Evolutionary conservation across 2,888 invertebrate genomes (phyloP).

Genomic region (Unio pictorum): DNA sequence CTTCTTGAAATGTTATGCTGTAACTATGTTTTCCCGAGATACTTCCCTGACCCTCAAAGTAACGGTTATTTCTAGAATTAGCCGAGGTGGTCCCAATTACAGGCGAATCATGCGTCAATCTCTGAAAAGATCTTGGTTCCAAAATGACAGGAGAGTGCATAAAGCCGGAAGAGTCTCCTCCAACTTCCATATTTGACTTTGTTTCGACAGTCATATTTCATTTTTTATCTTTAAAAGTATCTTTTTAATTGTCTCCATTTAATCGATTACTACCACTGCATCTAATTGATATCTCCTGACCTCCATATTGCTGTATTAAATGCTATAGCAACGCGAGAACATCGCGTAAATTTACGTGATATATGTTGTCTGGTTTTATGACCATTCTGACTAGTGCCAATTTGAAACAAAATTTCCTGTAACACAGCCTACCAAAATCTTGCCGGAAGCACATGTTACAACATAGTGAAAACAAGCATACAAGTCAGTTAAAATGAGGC

Average conservation of each 20-base stretch:
- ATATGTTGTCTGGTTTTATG: neutral
- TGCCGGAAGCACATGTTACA: conserved; percentile 17
- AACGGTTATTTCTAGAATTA: too few relatives aligned
- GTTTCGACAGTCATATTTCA: neutral
- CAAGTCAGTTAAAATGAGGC: conserved; percentile 79
- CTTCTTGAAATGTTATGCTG: conserved; percentile 31
- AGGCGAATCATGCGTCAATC: too few relatives aligned
- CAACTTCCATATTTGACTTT: conserved; percentile 6
- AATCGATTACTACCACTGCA: conserved; percentile 3
- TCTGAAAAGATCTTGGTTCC: too few relatives aligned
- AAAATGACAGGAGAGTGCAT: too few relatives aligned
- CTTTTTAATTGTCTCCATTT: conserved; percentile 1
- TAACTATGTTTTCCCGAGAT: conserved; percentile 4
- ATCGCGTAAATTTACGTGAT: conserved; percentile 8
- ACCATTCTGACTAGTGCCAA: too few relatives aligned
- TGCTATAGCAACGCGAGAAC: conserved; percentile 25
- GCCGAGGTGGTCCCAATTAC: too few relatives aligned
- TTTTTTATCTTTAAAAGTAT: neutral
- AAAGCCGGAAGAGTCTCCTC: conserved; percentile 1
- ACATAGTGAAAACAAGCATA: neutral
- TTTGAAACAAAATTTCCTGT: too few relatives aligned
- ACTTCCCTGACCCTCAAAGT: too few relatives aligned
- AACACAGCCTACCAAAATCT: conserved; percentile 3
- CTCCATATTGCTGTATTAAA: conserved; percentile 32
- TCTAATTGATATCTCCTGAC: conserved; percentile 9